Base-by-base conservation (phyloP, 2,113 vertebrate species). In the Brachionichthys hirsutus region DNA sequence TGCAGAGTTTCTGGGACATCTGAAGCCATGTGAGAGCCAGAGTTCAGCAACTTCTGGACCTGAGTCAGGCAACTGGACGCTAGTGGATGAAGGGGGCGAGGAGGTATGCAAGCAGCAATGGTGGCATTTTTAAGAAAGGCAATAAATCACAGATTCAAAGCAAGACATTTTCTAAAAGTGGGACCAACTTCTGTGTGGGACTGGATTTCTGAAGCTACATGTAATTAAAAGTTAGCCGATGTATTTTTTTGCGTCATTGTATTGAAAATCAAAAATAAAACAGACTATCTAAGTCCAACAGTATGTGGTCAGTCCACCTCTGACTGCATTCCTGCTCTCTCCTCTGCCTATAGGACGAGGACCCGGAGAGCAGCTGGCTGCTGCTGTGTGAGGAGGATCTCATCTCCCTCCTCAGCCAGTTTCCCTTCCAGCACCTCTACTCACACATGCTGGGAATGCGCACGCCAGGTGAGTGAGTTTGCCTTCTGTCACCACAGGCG, bases 51-150 rank as follows among this genome's bases (percentile, higher is more conserved):
- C 89, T 3, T 93, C 89, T n/a, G 95, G 88, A 41, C 91, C 92
- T 8, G 92, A 89, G 3, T 95, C 95, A 42, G 95, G 94, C 8
- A 95, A 94, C 70, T 99, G 97, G 97, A 98, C 94, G 1, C 81
- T 98, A 16, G 97, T 99, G 9, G 97, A 99, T 73, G 97, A 99
- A 86, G 97, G 93, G 38, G 96, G 97, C 80, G 97, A 99, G 80
- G 97, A 99, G 94, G 97, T 98, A 84, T 36, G 64, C 58, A 14
- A 12, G 17, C 2, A 24, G 11, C 16, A 40, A 18, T 44, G 2
- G 7, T 24, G 30, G 15, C 5, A 17, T 55, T 46, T 30, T 22
- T 0, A 16, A 8, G 3, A 30, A 50, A 59, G 9, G 57, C 45
- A 34, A 30, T 1, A 16, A 7, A 13, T n/a, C 13, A 53, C 3